Evolutionary conservation across 2,797 vertebrate genomes (phyloP).

Genomic region (Sciurus carolinensis): DNA sequence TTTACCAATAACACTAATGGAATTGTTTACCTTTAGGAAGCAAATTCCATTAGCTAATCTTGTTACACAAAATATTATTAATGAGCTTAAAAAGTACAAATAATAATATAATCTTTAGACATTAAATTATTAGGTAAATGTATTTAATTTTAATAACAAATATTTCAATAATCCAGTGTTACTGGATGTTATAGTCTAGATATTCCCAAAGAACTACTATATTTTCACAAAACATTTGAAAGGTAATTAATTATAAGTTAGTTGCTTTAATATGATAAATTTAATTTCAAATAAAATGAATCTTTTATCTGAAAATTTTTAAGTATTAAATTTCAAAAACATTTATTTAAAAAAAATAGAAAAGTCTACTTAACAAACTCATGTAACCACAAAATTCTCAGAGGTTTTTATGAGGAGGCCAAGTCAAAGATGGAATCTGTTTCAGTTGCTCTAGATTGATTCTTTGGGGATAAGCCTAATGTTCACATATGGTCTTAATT

Average conservation of each 20-base stretch:
- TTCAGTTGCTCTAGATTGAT: conserved; percentile 77
- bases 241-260: neutral
- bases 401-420: conserved; percentile 35
- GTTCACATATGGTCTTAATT: conserved; percentile 75
- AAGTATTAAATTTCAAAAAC: neutral
- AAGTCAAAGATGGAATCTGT: conserved; percentile 71
- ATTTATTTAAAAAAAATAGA: neutral
- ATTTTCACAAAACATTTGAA: neutral
- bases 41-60: neutral
- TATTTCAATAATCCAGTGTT: neutral
- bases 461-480: conserved; percentile 67
- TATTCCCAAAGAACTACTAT: neutral
- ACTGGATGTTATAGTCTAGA: neutral
- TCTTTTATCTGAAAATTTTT: neutral
- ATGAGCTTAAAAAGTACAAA: neutral
- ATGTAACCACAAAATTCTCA: conserved; percentile 38
- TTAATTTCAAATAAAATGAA: neutral
- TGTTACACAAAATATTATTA: neutral
- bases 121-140: neutral
- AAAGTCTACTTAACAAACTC: conserved; percentile 22
- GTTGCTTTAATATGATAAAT: neutral
- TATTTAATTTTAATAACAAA: neutral
- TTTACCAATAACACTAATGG: neutral
- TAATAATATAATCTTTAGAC: neutral
- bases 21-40: neutral